Evolutionary conservation across 2,113 vertebrate genomes (phyloP).

Genomic region (Bostrychus sinensis): DNA sequence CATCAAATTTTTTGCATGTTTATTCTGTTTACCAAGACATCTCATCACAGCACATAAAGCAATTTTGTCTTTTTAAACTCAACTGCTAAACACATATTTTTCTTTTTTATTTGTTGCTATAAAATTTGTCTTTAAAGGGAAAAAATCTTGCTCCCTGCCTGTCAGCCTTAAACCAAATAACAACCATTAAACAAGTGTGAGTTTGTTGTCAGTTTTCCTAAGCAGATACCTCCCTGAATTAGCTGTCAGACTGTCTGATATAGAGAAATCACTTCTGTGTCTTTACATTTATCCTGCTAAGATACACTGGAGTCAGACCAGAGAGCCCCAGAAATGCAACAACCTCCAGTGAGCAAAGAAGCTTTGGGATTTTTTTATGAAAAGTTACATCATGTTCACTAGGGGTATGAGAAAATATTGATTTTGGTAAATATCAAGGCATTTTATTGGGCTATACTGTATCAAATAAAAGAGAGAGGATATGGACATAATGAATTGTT

Average conservation of each 20-base stretch:
- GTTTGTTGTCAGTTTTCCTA: conserved; percentile 47
- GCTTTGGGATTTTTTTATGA: conserved; percentile 26
- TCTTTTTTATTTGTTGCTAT: background rate
- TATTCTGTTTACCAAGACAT: background rate
- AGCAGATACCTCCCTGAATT: conserved; percentile 35
- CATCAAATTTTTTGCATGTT: background rate
- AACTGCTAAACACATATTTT: background rate
- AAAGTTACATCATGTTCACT: conserved; percentile 47
- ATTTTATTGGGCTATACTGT: too few relatives aligned
- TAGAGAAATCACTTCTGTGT: conserved; percentile 34
- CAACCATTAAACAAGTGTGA: conserved; percentile 40
- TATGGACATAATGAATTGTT: too few relatives aligned
- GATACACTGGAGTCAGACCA: conserved; percentile 35
- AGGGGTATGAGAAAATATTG: too few relatives aligned
- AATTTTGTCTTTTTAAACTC: too few relatives aligned
- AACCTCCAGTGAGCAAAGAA: conserved; percentile 34
- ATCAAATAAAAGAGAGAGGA: too few relatives aligned
- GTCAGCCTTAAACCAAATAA: conserved; percentile 35
- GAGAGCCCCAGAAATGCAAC: conserved; percentile 54
- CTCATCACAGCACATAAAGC: too few relatives aligned
- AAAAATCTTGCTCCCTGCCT: conserved; percentile 4
- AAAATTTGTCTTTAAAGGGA: background rate
- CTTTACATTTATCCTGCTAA: conserved; percentile 47
- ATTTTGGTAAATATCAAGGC: too few relatives aligned
- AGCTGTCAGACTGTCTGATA: conserved; percentile 40